Conservation (phyloP, 2,888 invertebrate genomes). For the Cataglyphis altisquamis region DNA sequence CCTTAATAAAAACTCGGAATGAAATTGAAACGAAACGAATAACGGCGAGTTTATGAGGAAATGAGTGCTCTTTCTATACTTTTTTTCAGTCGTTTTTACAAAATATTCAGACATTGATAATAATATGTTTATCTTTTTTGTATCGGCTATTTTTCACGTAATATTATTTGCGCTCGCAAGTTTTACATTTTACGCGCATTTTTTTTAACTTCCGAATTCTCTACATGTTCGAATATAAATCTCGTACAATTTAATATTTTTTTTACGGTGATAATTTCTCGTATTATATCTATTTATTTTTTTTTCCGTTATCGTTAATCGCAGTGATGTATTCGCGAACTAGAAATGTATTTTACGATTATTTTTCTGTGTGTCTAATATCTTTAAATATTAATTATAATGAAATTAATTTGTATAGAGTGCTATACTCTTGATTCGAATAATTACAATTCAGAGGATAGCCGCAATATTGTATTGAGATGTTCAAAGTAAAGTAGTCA, state of each 20-base stretch:
- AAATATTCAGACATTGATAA: constrained; percentile 45
- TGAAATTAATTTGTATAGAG: not conserved
- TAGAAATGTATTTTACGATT: not conserved
- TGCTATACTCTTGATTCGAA: not conserved
- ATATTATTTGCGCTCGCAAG: constrained; percentile 1
- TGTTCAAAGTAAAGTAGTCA: not conserved
- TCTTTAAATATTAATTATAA: not conserved
- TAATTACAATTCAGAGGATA: not conserved
- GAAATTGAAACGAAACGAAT: constrained; percentile 51
- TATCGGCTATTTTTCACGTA: not conserved
- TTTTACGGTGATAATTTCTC: not conserved
- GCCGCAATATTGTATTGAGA: not conserved
- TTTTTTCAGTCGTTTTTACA: not conserved
- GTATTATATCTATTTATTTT: not conserved
- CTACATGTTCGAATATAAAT: not conserved
- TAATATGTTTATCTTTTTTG: constrained; percentile 21
- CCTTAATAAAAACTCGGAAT: constrained; percentile 55
- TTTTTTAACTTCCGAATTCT: not conserved
- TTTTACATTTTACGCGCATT: not conserved
- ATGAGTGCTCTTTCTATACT: not conserved
- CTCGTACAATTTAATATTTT: not conserved
- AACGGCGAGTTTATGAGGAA: constrained; percentile 25
- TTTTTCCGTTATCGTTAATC: not conserved
- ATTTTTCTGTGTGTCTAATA: not conserved
- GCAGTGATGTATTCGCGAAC: not conserved